phyloP scores from a whole-genome alignment of 2,888 invertebrate species.

The Teleiodes luculella region DNA sequence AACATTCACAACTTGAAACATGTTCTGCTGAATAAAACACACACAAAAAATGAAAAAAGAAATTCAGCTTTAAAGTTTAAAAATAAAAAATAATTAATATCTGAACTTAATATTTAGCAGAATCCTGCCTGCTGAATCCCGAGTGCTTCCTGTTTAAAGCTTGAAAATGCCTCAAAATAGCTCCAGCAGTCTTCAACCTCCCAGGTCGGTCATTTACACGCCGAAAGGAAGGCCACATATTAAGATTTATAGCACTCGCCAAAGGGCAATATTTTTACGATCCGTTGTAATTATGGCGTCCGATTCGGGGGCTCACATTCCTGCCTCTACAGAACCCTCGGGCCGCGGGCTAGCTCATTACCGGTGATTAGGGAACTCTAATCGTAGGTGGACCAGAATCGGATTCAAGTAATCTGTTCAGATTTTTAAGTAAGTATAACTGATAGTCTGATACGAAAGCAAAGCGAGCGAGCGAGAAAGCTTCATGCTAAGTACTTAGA shows the following conservation, averaged over 20 bases:
- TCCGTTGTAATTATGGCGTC: constrained; percentile 10
- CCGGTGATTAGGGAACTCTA: constrained; percentile 11
- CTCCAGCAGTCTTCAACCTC: not conserved
- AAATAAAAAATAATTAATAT: too few species aligned
- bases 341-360: constrained; percentile 11
- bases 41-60: too few species aligned
- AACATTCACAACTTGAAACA: too few species aligned
- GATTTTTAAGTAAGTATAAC: too few species aligned
- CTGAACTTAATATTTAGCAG: too few species aligned
- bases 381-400: not conserved
- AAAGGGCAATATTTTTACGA: constrained; percentile 10
- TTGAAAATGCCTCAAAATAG: not conserved
- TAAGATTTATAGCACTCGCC: constrained; percentile 11
- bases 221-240: constrained; percentile 4
- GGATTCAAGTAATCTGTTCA: not conserved
- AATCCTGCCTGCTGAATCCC: too few species aligned
- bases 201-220: not conserved
- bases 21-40: too few species aligned
- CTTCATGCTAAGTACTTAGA: too few species aligned
- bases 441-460: too few species aligned
- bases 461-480: too few species aligned
- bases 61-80: too few species aligned
- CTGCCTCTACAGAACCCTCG: constrained; percentile 2
- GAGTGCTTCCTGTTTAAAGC: too few species aligned
- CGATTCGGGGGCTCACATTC: constrained; percentile 6